phyloP scores from a whole-genome alignment of 2,888 invertebrate species.

The Trachelus iudaicus region DNA sequence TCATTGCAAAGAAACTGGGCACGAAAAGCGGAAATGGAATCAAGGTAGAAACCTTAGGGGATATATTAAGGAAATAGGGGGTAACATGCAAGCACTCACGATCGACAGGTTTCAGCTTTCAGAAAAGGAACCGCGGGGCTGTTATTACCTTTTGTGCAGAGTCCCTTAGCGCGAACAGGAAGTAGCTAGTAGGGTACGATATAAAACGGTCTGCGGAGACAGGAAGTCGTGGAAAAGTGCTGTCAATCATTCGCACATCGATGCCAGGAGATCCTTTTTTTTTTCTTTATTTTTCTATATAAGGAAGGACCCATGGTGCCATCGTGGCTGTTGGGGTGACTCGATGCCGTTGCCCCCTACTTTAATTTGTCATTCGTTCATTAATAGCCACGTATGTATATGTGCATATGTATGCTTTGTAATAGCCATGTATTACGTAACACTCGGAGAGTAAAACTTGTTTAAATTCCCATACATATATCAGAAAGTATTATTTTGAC shows the following conservation, averaged over 20 bases:
- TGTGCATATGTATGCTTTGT: not conserved
- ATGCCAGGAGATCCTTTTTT: not conserved
- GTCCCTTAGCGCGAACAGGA: constrained; percentile 22
- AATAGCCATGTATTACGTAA: not conserved
- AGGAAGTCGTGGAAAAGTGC: constrained; percentile 17
- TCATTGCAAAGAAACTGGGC: not conserved
- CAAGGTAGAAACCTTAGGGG: not conserved
- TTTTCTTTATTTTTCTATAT: not conserved
- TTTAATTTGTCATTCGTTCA: not conserved
- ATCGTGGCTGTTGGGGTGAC: not conserved
- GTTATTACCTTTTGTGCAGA: constrained; percentile 1
- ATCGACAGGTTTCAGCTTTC: constrained; percentile 30
- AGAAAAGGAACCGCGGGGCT: constrained; percentile 19
- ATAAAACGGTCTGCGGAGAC: not conserved
- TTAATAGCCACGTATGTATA: not conserved
- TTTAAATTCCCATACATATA: not conserved
- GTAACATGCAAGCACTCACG: not conserved
- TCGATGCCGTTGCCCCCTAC: not conserved
- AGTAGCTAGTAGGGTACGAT: constrained; percentile 2
- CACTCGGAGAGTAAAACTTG: not conserved
- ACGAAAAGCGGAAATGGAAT: not conserved
- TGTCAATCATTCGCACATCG: constrained; percentile 10
- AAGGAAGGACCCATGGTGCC: not conserved
- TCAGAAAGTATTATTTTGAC: not conserved
- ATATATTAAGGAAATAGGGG: not conserved